These are phyloP conservation scores for Siderastrea siderea DNA, from an alignment of 92 coral and sea anemone species.

Conservation along the genomic window DNA sequence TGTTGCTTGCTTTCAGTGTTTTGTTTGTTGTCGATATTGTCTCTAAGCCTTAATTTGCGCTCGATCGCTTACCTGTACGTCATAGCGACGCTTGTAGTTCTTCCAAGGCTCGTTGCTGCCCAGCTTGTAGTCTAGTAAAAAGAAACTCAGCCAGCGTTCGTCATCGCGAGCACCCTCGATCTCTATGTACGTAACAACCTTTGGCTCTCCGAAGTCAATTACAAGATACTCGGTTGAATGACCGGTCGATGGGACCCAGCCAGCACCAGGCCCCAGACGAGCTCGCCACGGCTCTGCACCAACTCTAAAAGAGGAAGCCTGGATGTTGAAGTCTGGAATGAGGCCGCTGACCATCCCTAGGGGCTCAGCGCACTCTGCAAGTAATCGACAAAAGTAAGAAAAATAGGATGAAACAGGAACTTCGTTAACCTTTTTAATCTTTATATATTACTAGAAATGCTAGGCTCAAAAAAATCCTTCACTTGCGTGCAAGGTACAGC, in stretches of 20 bases:
- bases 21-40: neutral
- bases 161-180: constrained; percentile 49
- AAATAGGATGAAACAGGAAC: neutral
- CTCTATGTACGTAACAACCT: constrained; percentile 24
- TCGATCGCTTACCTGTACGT: neutral
- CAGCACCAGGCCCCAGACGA: constrained; percentile 46
- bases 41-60: neutral
- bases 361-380: constrained; percentile 37
- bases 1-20: too few relatives aligned
- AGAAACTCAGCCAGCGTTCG: constrained; percentile 10
- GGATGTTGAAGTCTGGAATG: constrained; percentile 48
- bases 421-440: too few relatives aligned
- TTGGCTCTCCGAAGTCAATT: constrained; percentile 50
- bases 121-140: constrained; percentile 37
- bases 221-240: constrained; percentile 42
- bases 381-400: neutral
- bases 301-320: constrained; percentile 45
- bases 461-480: too few relatives aligned
- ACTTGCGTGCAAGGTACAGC: too few relatives aligned
- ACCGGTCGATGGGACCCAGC: constrained; percentile 53
- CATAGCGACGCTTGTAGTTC: constrained; percentile 17
- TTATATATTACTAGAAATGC: too few relatives aligned
- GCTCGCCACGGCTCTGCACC: constrained; percentile 69
- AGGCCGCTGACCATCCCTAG: constrained; percentile 44
- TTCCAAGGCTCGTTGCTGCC: constrained; percentile 35